These are phyloP conservation scores for Heliconius charithonia DNA, from an alignment of 2,888 invertebrate genomes.

Conservation along the genomic window DNA sequence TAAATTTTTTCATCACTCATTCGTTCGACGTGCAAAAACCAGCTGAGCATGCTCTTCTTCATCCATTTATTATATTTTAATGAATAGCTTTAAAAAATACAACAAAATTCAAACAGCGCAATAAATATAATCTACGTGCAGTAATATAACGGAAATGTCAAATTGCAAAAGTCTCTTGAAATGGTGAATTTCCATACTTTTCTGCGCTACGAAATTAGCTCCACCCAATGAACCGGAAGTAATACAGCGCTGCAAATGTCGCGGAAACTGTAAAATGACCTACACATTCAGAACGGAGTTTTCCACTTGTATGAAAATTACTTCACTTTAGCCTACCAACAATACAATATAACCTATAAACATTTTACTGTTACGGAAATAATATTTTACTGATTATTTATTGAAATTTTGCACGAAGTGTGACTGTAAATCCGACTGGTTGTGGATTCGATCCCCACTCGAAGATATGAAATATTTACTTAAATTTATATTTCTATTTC, in stretches of 20 bases:
- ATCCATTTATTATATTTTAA: no score
- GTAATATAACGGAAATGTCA: neutral
- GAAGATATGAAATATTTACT: no score
- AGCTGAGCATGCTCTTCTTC: no score
- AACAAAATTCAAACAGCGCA: neutral
- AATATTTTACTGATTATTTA: neutral
- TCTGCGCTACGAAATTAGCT: slow-evolving; percentile 49
- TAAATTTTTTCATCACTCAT: no score
- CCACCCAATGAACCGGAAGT: slow-evolving; percentile 47
- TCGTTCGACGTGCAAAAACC: no score
- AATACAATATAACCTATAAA: neutral
- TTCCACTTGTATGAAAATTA: slow-evolving; percentile 13
- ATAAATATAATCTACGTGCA: neutral
- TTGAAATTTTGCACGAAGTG: no score
- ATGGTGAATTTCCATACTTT: slow-evolving; percentile 40
- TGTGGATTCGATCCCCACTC: no score
- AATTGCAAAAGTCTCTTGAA: neutral
- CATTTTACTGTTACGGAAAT: neutral
- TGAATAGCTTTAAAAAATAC: no score
- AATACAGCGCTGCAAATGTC: slow-evolving; percentile 47
- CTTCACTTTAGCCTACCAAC: neutral
- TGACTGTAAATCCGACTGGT: no score
- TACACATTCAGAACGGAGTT: slow-evolving; percentile 2
- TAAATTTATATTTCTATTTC: no score
- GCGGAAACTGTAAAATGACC: slow-evolving; percentile 46